Conservation (phyloP, 2,888 invertebrate genomes). For the Cataglyphis albicans region DNA sequence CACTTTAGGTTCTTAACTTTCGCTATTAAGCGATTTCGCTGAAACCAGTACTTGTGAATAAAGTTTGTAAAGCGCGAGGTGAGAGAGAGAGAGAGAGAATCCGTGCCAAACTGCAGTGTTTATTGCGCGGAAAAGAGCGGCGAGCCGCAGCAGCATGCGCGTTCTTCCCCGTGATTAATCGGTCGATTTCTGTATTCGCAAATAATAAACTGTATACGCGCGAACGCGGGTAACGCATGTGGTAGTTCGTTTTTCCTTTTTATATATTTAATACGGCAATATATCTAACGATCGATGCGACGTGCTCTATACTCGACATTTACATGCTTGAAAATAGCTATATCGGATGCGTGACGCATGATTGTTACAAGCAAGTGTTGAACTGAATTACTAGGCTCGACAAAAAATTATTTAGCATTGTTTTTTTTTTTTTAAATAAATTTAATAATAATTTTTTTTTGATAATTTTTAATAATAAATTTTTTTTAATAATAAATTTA, state of each 20-base stretch:
- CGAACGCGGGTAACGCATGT: not conserved
- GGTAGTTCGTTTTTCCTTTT: not conserved
- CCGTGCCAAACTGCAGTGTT: conserved; percentile 1
- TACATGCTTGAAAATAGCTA: conserved; percentile 14
- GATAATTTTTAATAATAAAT: not conserved
- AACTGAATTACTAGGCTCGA: conserved; percentile 1
- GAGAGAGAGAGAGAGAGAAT: conserved; percentile 31
- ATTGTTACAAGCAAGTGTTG: conserved; percentile 24
- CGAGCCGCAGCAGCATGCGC: conserved; percentile 44
- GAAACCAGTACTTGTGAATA: conserved; percentile 46
- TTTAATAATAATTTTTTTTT: not conserved
- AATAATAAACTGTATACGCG: not conserved
- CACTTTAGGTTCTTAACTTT: conserved; percentile 58
- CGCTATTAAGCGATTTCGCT: conserved; percentile 58
- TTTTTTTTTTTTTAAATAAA: not conserved
- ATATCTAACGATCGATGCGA: conserved; percentile 39
- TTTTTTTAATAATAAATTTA: not conserved
- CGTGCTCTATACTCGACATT: conserved; percentile 27
- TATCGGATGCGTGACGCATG: conserved; percentile 26
- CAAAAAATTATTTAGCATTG: conserved; percentile 18
- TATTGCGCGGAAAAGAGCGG: conserved; percentile 34
- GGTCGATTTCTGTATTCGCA: conserved; percentile 16
- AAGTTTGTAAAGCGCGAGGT: conserved; percentile 43
- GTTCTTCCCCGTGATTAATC: conserved; percentile 6
- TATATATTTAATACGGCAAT: conserved; percentile 34